phyloP scores from a whole-genome alignment of 2,113 vertebrate species.

The Stigmatopora nigra region DNA sequence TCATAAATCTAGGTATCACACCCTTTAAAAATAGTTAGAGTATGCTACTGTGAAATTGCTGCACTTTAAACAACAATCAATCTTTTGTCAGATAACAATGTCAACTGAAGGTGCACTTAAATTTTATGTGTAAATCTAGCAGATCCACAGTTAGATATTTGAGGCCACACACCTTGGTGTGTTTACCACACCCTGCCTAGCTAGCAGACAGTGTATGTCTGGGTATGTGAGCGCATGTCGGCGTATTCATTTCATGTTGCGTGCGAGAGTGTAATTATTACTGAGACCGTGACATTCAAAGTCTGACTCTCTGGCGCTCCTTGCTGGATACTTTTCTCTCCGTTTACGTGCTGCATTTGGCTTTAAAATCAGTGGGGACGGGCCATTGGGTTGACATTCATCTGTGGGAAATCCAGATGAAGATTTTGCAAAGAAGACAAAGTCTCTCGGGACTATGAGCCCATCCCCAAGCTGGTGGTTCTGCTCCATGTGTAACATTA shows the following conservation, averaged over 20 bases:
- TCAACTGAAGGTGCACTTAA: not conserved
- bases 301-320: slow-evolving; percentile 37
- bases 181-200: slow-evolving; percentile 45
- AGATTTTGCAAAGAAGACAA: slow-evolving; percentile 21
- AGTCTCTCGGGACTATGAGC: slow-evolving; percentile 24
- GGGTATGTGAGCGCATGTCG: slow-evolving; percentile 29
- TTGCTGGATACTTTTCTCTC: slow-evolving; percentile 26
- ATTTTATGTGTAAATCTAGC: slow-evolving; percentile 3
- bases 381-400: slow-evolving; percentile 54
- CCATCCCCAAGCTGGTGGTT: slow-evolving; percentile 48
- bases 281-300: slow-evolving; percentile 57
- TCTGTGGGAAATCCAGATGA: slow-evolving; percentile 46
- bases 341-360: slow-evolving; percentile 15
- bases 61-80: slow-evolving; percentile 7
- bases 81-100: not conserved
- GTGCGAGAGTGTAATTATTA: slow-evolving; percentile 57
- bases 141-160: slow-evolving; percentile 22
- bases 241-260: slow-evolving; percentile 49
- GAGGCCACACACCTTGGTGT: slow-evolving; percentile 46
- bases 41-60: not conserved
- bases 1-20: not conserved
- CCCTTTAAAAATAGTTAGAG: slow-evolving; percentile 4
- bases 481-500: slow-evolving; percentile 60
- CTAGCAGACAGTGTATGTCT: slow-evolving; percentile 25
- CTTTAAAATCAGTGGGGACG: slow-evolving; percentile 44